These are phyloP conservation scores for Deilephila porcellus DNA, from an alignment of 2,888 invertebrate species.

Conservation along the genomic window DNA sequence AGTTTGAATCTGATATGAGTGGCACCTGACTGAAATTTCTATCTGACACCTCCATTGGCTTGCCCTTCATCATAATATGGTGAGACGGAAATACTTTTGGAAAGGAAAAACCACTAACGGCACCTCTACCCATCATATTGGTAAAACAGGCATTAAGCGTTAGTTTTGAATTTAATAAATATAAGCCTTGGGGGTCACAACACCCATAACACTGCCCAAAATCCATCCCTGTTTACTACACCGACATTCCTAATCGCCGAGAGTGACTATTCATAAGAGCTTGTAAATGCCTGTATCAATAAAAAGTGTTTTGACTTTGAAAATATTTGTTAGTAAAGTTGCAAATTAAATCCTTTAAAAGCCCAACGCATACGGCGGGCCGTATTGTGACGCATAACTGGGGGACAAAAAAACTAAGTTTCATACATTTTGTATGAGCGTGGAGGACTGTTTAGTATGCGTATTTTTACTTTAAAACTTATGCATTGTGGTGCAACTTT, in stretches of 20 bases:
- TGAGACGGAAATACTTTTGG: too few relatives aligned
- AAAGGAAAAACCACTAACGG: too few relatives aligned
- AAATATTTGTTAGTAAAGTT: constrained; percentile 17
- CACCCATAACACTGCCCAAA: neutral
- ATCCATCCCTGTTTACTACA: neutral
- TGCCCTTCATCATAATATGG: too few relatives aligned
- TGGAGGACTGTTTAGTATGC: neutral
- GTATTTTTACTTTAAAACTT: neutral
- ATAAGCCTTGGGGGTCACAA: neutral
- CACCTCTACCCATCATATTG: too few relatives aligned
- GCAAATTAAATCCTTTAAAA: constrained; percentile 20
- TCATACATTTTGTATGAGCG: constrained; percentile 25
- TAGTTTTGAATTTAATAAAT: neutral
- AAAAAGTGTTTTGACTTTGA: constrained; percentile 24
- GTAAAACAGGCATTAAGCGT: too few relatives aligned
- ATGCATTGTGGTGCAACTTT: constrained; percentile 5
- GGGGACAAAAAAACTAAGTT: neutral
- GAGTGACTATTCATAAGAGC: constrained; percentile 9
- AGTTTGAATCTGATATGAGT: too few relatives aligned
- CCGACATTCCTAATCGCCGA: neutral
- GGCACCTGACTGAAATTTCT: too few relatives aligned
- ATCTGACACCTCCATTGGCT: too few relatives aligned
- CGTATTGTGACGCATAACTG: constrained; percentile 14
- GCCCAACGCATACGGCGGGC: neutral
- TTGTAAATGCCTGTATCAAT: neutral